Percentiles rank a stretch among this genome's conserved stretches.
Evolutionary conservation across 2,888 invertebrate genomes (phyloP).

Genomic region (Amaurobius ferox): DNA sequence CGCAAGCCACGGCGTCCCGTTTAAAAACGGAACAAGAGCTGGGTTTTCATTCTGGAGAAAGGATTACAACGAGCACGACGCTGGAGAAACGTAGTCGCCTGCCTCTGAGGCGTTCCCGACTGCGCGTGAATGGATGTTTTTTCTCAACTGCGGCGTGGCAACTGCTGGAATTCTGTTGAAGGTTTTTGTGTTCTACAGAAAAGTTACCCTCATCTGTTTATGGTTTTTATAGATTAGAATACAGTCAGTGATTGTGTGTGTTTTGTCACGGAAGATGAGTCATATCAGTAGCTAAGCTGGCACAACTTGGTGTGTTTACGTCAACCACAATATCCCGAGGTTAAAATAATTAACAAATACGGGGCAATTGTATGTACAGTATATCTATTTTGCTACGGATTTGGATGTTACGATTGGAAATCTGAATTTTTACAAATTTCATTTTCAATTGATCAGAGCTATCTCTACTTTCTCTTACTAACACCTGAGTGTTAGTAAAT

Average conservation of each 20-base stretch:
- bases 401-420: too few relatives aligned
- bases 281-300: too few relatives aligned
- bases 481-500: too few relatives aligned
- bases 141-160: conserved; percentile 2
- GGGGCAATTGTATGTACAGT: too few relatives aligned
- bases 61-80: conserved; percentile 18
- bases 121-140: not conserved
- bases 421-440: too few relatives aligned
- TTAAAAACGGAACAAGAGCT: conserved; percentile 47
- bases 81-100: not conserved
- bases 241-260: not conserved
- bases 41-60: conserved; percentile 29
- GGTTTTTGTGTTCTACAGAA: not conserved
- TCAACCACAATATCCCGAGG: too few relatives aligned
- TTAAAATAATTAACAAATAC: too few relatives aligned
- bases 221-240: not conserved
- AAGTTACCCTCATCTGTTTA: not conserved
- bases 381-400: too few relatives aligned
- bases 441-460: too few relatives aligned
- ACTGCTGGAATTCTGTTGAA: not conserved
- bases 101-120: not conserved
- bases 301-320: too few relatives aligned
- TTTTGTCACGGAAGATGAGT: too few relatives aligned
- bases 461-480: too few relatives aligned
- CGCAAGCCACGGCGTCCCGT: conserved; percentile 54